Percentiles rank a stretch among this genome's conserved stretches.
Conservation (phyloP, 53 echinoderm and acorn worm genomes). For the Henricia sp. region DNA sequence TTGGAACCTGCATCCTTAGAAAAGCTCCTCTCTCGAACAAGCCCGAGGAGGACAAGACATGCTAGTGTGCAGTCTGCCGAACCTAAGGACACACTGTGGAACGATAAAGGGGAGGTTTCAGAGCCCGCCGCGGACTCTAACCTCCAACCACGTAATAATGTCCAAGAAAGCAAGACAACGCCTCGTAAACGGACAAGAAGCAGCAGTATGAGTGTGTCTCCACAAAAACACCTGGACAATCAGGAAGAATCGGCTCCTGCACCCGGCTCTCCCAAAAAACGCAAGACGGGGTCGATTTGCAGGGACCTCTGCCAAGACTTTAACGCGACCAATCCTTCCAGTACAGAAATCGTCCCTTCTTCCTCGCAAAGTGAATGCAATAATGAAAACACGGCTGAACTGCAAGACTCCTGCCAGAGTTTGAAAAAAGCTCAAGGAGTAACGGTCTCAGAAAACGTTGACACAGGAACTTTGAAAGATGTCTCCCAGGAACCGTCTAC, state of each 20-base stretch:
- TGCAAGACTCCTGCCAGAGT: neutral
- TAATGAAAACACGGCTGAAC: slow-evolving; percentile 38
- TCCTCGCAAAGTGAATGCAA: slow-evolving; percentile 34
- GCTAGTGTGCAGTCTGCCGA: slow-evolving; percentile 12
- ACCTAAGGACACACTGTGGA: slow-evolving; percentile 48
- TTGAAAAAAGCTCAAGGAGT: neutral
- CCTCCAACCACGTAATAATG: neutral
- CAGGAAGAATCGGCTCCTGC: slow-evolving; percentile 11
- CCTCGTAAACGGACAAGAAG: slow-evolving; percentile 29
- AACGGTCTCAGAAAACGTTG: neutral
- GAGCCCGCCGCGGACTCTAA: neutral
- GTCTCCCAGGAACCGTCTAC: neutral
- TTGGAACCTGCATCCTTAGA: slow-evolving; percentile 16
- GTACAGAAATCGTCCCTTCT: slow-evolving; percentile 8
- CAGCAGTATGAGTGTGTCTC: slow-evolving; percentile 38
- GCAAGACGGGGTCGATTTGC: slow-evolving; percentile 55
- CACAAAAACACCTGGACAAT: slow-evolving; percentile 18
- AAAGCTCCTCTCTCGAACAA: slow-evolving; percentile 53
- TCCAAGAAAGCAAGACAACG: slow-evolving; percentile 33
- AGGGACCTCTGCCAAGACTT: slow-evolving; percentile 71
- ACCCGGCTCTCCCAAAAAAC: slow-evolving; percentile 31
- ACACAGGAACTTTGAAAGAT: neutral
- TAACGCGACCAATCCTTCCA: slow-evolving; percentile 23
- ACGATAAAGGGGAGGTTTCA: slow-evolving; percentile 1
- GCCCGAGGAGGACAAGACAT: slow-evolving; percentile 65